Evolutionary conservation across 2,113 vertebrate genomes (phyloP).

Genomic region (Ciconia boyciana): DNA sequence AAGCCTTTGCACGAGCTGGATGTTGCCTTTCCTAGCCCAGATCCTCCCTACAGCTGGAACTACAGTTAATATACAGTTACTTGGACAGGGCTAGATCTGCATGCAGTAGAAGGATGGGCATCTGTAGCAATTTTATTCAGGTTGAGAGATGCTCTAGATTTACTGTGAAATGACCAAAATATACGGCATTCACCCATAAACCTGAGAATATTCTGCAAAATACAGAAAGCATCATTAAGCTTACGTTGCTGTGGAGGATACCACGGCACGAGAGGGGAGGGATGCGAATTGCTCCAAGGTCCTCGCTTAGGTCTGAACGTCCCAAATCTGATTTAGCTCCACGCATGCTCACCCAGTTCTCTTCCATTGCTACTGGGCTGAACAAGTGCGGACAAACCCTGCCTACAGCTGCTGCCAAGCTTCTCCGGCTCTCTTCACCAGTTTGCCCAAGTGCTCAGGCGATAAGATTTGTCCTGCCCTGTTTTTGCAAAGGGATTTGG

Average conservation of each 20-base stretch:
- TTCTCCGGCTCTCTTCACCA: background rate
- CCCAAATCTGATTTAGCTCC: background rate
- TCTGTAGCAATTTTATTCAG: background rate
- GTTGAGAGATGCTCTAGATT: background rate
- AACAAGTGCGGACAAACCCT: background rate
- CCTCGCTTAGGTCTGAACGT: background rate
- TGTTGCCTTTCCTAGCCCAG: background rate
- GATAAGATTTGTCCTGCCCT: slow-evolving; percentile 25
- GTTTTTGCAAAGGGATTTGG: slow-evolving; percentile 45
- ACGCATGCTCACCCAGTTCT: rapidly evolving
- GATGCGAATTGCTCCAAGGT: background rate
- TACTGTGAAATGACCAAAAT: background rate
- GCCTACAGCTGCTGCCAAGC: background rate
- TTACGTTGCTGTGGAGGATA: background rate
- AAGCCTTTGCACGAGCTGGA: background rate
- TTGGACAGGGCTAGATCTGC: background rate
- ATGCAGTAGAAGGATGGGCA: background rate
- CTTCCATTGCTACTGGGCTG: background rate
- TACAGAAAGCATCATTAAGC: background rate
- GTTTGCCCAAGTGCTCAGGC: background rate
- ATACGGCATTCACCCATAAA: rapidly evolving
- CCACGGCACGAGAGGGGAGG: rapidly evolving
- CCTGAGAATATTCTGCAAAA: background rate
- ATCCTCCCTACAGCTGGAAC: background rate
- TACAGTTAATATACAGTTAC: background rate